Base-by-base conservation (phyloP, 1,140 invertebrate species). In the Pseudomyrmex cubaensis region DNA sequence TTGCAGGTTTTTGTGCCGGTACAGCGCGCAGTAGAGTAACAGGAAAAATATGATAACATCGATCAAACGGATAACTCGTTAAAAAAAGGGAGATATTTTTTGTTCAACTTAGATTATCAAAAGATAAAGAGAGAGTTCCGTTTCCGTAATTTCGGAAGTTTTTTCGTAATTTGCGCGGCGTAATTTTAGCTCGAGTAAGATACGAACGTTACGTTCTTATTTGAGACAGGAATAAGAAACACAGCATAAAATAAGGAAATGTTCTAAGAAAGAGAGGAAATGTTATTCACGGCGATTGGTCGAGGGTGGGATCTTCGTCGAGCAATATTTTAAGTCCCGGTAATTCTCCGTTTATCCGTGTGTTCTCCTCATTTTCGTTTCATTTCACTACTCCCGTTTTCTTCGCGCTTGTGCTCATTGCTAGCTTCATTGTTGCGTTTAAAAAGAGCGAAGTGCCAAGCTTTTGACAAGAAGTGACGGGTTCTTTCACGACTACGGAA, bases 241-340 rank as follows among this genome's bases (percentile, higher is more conserved):
- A 56, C 50, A 57, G 46, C 59, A 50, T n/a, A 48, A 75, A 83
- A 25, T 82, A 54, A 48, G 63, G 17, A 25, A 73, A 25, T 25
- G 52, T 20, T 15, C 50, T 54, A 7, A 7, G 5, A 35, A 35
- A 35, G 35, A 83, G 44, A 80, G 61, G 62, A 74, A 35, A 74
- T 74, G 78, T 82, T 75, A 73, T 62, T 82, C 56, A 82, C 35
- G 20, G 50, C 12, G 46, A 57, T 76, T 76, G 80, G 50, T 82
- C 61, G 80, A 66, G 76, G 61, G 50, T 76, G 61, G 72, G 72
- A 83, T 75, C 72, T 64, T 76, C 15, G 61, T 63, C 61, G 57
- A 74, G 25, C 48, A 48, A 82, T 80, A 72, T 70, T 80, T 80
- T 80, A 80, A 82, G 56, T 48, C 61, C n/a, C 25, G 44, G 69